Percentiles rank a stretch among this genome's conserved stretches.
These are phyloP conservation scores for Anguilla megastoma DNA, from an alignment of 2,797 vertebrate species.

Conservation along the genomic window DNA sequence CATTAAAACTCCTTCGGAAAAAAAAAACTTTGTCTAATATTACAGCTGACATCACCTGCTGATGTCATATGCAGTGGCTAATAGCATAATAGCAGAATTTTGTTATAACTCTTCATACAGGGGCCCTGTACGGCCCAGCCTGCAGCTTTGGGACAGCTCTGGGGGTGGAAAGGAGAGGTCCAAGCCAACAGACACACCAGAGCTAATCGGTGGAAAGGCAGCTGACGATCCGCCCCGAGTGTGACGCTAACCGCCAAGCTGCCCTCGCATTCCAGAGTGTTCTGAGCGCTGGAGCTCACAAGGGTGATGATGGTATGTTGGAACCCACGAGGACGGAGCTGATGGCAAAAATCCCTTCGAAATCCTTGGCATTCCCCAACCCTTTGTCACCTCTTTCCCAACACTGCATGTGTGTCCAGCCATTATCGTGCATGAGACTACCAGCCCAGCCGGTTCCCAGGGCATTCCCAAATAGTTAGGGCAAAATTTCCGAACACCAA, in stretches of 20 bases:
- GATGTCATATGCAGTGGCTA: slow-evolving; percentile 22
- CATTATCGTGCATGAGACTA: not conserved
- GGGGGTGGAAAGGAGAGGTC: not conserved
- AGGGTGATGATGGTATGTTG: not conserved
- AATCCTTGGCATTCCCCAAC: slow-evolving; percentile 12
- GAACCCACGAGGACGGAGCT: not conserved
- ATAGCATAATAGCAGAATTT: slow-evolving; percentile 21
- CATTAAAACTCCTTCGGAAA: not conserved
- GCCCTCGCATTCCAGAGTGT: not conserved
- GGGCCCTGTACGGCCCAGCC: not conserved
- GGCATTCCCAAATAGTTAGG: not conserved
- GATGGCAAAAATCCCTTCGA: not conserved
- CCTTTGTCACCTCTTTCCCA: slow-evolving; percentile 41
- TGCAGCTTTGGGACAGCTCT: not conserved
- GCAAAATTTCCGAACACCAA: not conserved
- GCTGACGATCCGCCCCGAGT: not conserved
- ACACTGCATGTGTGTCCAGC: slow-evolving; percentile 16
- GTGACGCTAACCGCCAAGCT: not conserved
- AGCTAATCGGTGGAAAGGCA: not conserved
- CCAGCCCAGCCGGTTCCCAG: not conserved
- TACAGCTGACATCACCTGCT: slow-evolving; percentile 3
- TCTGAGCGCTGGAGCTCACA: not conserved
- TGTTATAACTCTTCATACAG: slow-evolving; percentile 7
- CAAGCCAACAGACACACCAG: slow-evolving; percentile 4
- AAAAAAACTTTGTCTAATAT: slow-evolving; percentile 15